These are phyloP conservation scores for Dysmachus trigonus DNA, from an alignment of 2,888 invertebrate species.

Conservation along the genomic window DNA sequence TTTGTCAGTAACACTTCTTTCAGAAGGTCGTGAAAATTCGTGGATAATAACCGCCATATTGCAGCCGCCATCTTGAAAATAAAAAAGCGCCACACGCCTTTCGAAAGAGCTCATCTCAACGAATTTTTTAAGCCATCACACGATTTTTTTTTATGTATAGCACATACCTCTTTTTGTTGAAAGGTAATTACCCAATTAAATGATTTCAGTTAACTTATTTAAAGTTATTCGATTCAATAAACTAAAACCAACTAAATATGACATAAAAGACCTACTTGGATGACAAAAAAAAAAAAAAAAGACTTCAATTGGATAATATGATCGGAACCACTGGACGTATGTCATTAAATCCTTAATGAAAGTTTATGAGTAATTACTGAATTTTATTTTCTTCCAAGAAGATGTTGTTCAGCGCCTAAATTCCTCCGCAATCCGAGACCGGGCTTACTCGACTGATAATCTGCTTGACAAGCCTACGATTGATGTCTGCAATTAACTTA, in stretches of 20 bases:
- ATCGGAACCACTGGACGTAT: background rate
- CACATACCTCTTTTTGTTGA: no score
- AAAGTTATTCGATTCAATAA: background rate
- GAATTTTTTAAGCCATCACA: no score
- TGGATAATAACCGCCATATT: no score
- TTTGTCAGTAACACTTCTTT: no score
- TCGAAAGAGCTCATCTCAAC: no score
- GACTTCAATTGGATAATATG: background rate
- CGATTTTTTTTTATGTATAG: no score
- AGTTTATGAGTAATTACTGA: background rate
- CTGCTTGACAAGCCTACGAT: background rate
- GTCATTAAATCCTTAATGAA: background rate
- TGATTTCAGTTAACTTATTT: background rate
- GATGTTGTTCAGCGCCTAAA: background rate
- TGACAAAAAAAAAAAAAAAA: background rate
- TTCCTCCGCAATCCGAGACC: background rate
- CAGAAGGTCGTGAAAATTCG: no score
- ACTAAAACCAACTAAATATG: background rate
- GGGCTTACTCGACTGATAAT: background rate
- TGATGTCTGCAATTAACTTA: constrained; percentile 13
- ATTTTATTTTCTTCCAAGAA: background rate
- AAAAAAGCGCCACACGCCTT: no score
- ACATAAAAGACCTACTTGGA: background rate
- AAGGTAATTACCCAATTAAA: background rate
- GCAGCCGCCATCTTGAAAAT: no score